phyloP scores from a whole-genome alignment of 2,888 invertebrate species.

The Cetonia aurata region DNA sequence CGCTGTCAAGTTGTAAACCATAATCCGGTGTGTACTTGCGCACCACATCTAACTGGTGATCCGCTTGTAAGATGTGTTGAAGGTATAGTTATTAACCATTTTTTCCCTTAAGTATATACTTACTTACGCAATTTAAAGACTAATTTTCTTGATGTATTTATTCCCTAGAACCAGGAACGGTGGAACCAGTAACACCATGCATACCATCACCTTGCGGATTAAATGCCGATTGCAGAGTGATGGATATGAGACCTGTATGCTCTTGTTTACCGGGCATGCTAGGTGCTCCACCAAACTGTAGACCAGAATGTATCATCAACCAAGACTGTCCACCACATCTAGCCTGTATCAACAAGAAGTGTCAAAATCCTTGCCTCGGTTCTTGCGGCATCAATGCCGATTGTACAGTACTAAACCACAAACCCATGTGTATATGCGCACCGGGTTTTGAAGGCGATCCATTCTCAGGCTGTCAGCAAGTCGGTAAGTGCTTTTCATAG shows the following conservation, averaged over 20 bases:
- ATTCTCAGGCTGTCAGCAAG: constrained; percentile 78
- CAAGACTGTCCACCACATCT: constrained; percentile 82
- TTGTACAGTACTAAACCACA: constrained; percentile 81
- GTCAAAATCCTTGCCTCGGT: constrained; percentile 81
- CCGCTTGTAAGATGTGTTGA: constrained; percentile 71
- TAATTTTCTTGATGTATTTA: background rate
- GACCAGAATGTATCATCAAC: constrained; percentile 83
- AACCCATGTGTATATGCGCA: constrained; percentile 80
- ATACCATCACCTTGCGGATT: constrained; percentile 80
- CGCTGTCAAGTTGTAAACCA: constrained; percentile 73
- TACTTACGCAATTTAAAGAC: too few species aligned
- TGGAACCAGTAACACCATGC: constrained; percentile 73
- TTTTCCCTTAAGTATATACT: too few species aligned
- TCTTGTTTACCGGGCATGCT: constrained; percentile 80
- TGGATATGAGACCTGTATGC: constrained; percentile 78
- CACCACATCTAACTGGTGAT: constrained; percentile 71
- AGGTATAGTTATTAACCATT: constrained; percentile 56
- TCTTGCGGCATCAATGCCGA: constrained; percentile 83
- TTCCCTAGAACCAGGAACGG: constrained; percentile 54
- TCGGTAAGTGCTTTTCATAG: constrained; percentile 60
- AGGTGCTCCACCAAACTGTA: constrained; percentile 84
- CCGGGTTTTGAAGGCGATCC: constrained; percentile 85
- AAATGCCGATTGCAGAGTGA: constrained; percentile 76
- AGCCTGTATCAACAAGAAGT: constrained; percentile 79
- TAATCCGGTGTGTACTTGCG: constrained; percentile 76